Evolutionary conservation across 2,888 invertebrate species (phyloP), one percentile per base, ranked within the genome.

Genomic region (Athalia circularis): DNA sequence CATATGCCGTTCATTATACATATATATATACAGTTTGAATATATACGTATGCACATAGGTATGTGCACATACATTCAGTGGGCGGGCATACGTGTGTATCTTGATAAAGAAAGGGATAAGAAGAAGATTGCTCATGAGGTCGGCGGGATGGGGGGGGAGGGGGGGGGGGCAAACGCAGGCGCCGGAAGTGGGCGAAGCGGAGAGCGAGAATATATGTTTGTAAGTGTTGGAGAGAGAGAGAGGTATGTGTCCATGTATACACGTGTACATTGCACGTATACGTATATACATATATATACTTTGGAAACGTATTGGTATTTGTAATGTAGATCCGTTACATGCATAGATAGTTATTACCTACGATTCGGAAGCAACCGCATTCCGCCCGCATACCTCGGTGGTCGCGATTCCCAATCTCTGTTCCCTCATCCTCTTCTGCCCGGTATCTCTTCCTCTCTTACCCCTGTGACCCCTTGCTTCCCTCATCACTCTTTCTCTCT

Each of bases 301-400:
- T 15, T 65, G 48, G 13, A 54, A n/a, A 9, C 0, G 54, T 3
- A 68, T 54, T 52, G 68, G 68, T 43, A 68, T 54, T 54, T 11
- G 68, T 68, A 68, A 68, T 45, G 47, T n/a, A 72, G 59, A 72
- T 72, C 59, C 59, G 72, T 72, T 59, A 72, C 72, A 8, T 50
- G 59, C 54, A 43, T 43, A 52, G 43, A 54, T 54, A 54, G 62
- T 62, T 62, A 84, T 83, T 84, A 81, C 45, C 82, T 79, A 77
- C 80, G 80, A 75, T 81, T 80, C 78, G 77, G 79, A 80, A 83
- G 80, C 80, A 70, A 59, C 78, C 75, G 75, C 82, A 85, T 86
- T 85, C 85, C 84, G 81, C 75, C 78, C 81, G 80, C 83, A 85
- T 85, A 83, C 84, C 83, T 29, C 29, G 29, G 80, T 81, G 81